Evolutionary conservation across 2,888 invertebrate species (phyloP).

Genomic region (Drosophila mercatorum): DNA sequence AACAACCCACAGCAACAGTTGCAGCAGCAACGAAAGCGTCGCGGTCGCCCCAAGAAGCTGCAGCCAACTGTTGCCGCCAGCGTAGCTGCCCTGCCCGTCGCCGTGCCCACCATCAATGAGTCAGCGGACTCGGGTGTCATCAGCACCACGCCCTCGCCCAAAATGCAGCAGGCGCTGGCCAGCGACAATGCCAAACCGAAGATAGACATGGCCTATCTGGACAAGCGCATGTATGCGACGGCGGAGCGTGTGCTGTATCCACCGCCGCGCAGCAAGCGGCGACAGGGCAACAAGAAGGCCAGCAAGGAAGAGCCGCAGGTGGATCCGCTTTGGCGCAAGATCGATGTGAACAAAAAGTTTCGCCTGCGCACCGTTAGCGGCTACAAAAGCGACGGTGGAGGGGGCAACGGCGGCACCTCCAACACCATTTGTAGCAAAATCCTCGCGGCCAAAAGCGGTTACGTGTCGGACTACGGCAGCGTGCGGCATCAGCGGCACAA

Average conservation of each 20-base stretch:
- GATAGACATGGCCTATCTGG: conserved; percentile 86
- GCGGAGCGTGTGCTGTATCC: conserved; percentile 92
- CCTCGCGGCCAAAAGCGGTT: conserved; percentile 85
- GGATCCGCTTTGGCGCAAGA: conserved; percentile 88
- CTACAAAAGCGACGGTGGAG: conserved; percentile 87
- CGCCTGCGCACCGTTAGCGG: conserved; percentile 86
- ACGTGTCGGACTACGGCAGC: conserved; percentile 87
- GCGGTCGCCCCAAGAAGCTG: conserved; percentile 83
- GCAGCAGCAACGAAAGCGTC: conserved; percentile 76
- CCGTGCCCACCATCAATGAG: conserved; percentile 85
- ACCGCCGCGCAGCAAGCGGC: conserved; percentile 90
- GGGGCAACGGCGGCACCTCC: conserved; percentile 52
- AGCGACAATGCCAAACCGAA: conserved; percentile 75
- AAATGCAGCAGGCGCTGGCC: conserved; percentile 85
- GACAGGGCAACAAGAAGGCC: conserved; percentile 86
- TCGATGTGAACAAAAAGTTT: conserved; percentile 88
- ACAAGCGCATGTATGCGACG: conserved; percentile 89
- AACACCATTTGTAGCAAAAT: conserved; percentile 85
- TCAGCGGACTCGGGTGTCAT: conserved; percentile 93
- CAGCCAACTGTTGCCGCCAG: conserved; percentile 21
- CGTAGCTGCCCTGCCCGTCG: not conserved
- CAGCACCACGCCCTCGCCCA: conserved; percentile 88
- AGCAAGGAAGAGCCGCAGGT: conserved; percentile 86
- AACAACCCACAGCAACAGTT: conserved; percentile 46
- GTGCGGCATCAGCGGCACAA: conserved; percentile 71